Percentiles rank a stretch among this genome's conserved stretches.
Conservation (phyloP, 2,888 invertebrate genomes). For the Lasioglossum oenotherae region DNA sequence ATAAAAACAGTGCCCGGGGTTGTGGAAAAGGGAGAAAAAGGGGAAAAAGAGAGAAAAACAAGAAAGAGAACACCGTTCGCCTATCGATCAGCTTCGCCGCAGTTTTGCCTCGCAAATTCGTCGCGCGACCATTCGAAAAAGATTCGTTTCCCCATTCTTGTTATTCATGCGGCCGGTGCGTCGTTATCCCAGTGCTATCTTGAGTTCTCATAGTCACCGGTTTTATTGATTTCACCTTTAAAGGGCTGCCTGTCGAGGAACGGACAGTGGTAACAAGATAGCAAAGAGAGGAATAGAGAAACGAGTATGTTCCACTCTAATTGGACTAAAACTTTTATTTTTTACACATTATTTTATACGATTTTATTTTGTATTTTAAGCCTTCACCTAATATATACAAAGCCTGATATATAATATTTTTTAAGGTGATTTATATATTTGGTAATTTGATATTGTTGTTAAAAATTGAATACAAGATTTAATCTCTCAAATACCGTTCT, state of each 20-base stretch:
- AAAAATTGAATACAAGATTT: neutral
- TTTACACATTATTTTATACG: neutral
- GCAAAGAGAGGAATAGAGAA: neutral
- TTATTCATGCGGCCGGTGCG: conserved; percentile 53
- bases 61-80: neutral
- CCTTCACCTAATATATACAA: neutral
- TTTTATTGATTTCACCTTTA: neutral
- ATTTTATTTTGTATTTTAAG: neutral
- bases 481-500: neutral
- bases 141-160: conserved; percentile 19
- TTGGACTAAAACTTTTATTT: conserved; percentile 66
- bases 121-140: neutral
- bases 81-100: neutral
- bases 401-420: too few relatives aligned
- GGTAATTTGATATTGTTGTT: neutral
- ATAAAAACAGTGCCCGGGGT: conserved; percentile 1
- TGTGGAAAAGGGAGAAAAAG: neutral
- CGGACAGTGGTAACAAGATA: neutral
- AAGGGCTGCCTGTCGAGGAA: neutral
- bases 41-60: neutral
- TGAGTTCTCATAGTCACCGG: conserved; percentile 30
- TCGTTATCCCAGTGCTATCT: conserved; percentile 53
- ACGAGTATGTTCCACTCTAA: conserved; percentile 53
- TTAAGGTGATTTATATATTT: neutral
- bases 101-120: conserved; percentile 38